phyloP scores from a whole-genome alignment of 2,113 vertebrate genomes.

The Melanotaenia duboulayi region DNA sequence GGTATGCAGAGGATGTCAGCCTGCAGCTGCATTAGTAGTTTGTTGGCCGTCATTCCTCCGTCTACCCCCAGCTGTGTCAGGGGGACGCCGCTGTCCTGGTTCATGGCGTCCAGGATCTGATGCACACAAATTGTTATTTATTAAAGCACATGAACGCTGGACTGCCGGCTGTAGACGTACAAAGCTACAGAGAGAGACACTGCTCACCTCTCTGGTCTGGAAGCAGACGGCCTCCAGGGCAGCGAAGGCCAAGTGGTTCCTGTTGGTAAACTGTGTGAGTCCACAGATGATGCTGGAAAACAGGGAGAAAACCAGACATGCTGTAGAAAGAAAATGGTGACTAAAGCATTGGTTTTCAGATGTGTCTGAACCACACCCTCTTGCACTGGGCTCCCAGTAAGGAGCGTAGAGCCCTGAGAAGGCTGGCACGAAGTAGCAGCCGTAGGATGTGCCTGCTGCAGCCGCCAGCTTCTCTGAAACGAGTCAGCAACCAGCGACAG shows the following conservation, averaged over 20 bases:
- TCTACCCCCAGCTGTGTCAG: conserved; percentile 88
- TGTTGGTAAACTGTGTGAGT: conserved; percentile 98
- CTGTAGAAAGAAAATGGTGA: too few species aligned
- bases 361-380: conserved; percentile 86
- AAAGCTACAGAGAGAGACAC: neutral
- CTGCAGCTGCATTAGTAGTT: conserved; percentile 95
- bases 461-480: conserved; percentile 91
- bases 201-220: conserved; percentile 95
- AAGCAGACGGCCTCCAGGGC: conserved; percentile 98
- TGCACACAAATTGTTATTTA: neutral
- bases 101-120: conserved; percentile 97
- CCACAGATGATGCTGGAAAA: conserved; percentile 94
- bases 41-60: conserved; percentile 95
- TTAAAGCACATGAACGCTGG: too few species aligned
- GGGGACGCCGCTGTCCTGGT: conserved; percentile 93
- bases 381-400: conserved; percentile 97
- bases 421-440: conserved; percentile 98
- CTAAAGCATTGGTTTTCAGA: too few species aligned
- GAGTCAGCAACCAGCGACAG: conserved; percentile 25
- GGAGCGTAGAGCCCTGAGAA: conserved; percentile 98
- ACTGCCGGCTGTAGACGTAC: too few species aligned
- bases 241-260: conserved; percentile 95
- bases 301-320: neutral
- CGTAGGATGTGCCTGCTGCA: conserved; percentile 91
- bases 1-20: conserved; percentile 96